These are phyloP conservation scores for Nomada fabriciana DNA, from an alignment of 2,888 invertebrate species.

Conservation along the genomic window DNA sequence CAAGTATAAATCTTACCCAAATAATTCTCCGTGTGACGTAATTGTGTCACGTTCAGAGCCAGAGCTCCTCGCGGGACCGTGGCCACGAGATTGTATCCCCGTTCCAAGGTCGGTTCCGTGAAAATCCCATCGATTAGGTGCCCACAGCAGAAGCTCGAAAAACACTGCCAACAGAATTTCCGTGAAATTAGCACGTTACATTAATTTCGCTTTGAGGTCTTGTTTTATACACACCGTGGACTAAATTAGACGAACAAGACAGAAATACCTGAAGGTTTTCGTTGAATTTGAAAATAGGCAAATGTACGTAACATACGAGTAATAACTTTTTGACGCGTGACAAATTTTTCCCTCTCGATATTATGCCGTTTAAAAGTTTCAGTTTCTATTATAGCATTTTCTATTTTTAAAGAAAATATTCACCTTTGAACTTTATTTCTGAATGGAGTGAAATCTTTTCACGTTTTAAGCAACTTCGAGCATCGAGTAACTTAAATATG, in stretches of 20 bases:
- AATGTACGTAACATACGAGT: background rate
- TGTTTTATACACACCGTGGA: too few relatives aligned
- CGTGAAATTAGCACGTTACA: background rate
- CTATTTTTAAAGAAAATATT: too few relatives aligned
- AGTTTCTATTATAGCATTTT: too few relatives aligned
- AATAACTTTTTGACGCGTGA: background rate
- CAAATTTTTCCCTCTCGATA: too few relatives aligned
- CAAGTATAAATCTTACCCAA: conserved; percentile 87
- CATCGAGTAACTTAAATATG: background rate
- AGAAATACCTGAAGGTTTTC: background rate
- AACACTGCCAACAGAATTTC: conserved; percentile 56
- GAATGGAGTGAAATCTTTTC: too few relatives aligned
- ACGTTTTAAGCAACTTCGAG: background rate
- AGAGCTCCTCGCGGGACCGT: conserved; percentile 94
- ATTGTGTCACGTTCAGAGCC: conserved; percentile 93
- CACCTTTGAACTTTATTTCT: too few relatives aligned
- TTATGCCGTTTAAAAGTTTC: too few relatives aligned
- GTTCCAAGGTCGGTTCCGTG: conserved; percentile 91
- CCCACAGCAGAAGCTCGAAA: conserved; percentile 81
- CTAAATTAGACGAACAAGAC: background rate
- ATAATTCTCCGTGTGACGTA: conserved; percentile 92
- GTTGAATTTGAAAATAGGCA: background rate
- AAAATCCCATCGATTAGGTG: conserved; percentile 93
- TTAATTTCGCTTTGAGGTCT: too few relatives aligned
- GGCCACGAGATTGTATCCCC: conserved; percentile 93